Evolutionary conservation across 2,113 vertebrate species (phyloP).

Genomic region (Orcinus orca): DNA sequence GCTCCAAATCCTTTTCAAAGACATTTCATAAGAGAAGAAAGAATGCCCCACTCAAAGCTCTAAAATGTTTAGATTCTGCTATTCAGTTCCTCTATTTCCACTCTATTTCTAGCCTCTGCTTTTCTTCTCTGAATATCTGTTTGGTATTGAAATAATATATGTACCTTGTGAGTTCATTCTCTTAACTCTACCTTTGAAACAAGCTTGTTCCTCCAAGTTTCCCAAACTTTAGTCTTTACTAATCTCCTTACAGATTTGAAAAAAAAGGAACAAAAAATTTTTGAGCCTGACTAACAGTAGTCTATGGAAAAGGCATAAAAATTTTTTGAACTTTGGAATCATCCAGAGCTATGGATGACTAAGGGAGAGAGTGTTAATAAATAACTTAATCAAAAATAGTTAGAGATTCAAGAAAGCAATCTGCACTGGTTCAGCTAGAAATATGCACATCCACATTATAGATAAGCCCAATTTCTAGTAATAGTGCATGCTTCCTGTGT

Average conservation of each 20-base stretch:
- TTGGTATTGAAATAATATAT: background rate
- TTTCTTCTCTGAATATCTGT: slow-evolving; percentile 11
- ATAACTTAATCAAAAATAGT: background rate
- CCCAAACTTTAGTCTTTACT: slow-evolving; percentile 24
- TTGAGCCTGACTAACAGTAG: background rate
- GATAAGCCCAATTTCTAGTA: background rate
- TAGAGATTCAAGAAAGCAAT: background rate
- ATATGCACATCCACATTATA: background rate
- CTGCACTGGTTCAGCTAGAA: background rate
- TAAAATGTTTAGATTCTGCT: slow-evolving; percentile 22
- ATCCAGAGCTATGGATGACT: background rate
- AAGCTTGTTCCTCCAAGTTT: background rate
- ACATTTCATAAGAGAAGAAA: slow-evolving; percentile 42
- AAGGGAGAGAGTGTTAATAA: background rate
- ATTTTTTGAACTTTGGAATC: background rate
- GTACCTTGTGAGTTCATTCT: background rate
- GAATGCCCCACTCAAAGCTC: slow-evolving; percentile 10
- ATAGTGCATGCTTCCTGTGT: background rate
- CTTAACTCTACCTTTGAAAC: background rate
- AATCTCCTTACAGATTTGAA: background rate
- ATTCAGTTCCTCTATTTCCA: background rate
- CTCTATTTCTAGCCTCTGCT: background rate
- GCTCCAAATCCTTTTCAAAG: slow-evolving; percentile 38
- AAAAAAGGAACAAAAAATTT: background rate
- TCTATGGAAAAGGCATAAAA: slow-evolving; percentile 17